These are phyloP conservation scores for Caenorhabditis virilis DNA, from an alignment of 2,888 invertebrate genomes.

Conservation along the genomic window DNA sequence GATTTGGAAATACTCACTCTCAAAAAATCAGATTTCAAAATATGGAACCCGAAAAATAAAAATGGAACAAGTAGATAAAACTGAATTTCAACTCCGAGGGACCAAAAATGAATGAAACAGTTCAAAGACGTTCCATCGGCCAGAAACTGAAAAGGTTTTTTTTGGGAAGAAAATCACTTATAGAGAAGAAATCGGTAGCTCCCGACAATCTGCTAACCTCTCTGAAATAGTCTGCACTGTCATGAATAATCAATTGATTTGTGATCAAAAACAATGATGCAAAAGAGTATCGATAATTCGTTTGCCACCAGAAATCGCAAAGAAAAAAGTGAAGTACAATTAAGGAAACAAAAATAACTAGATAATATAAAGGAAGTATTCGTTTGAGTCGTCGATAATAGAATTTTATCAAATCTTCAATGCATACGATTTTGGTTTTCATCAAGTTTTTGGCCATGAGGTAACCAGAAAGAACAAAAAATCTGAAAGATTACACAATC, in stretches of 20 bases:
- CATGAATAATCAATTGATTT: conserved; percentile 25
- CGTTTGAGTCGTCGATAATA: conserved; percentile 11
- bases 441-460: conserved; percentile 6
- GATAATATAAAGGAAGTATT: conserved; percentile 20
- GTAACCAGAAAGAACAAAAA: conserved; percentile 15
- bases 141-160: conserved; percentile 18
- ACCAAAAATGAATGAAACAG: conserved; percentile 33
- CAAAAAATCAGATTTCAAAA: conserved; percentile 19
- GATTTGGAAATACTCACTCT: not conserved
- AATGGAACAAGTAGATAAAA: conserved; percentile 35
- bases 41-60: conserved; percentile 19
- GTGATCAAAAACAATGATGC: conserved; percentile 18
- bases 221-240: conserved; percentile 24
- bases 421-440: not conserved
- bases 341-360: conserved; percentile 3
- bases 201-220: no score
- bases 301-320: conserved; percentile 10
- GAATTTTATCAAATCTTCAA: conserved; percentile 1
- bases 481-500: conserved; percentile 4
- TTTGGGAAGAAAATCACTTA: not conserved
- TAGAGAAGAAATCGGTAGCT: not conserved
- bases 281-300: conserved; percentile 17
- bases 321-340: conserved; percentile 9
- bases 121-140: conserved; percentile 34
- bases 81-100: conserved; percentile 32